A percentile compares a stretch with the other conserved stretches of the same genome.
Evolutionary conservation across 2,113 vertebrate genomes (phyloP).

Genomic region (Malaclemys terrapin): DNA sequence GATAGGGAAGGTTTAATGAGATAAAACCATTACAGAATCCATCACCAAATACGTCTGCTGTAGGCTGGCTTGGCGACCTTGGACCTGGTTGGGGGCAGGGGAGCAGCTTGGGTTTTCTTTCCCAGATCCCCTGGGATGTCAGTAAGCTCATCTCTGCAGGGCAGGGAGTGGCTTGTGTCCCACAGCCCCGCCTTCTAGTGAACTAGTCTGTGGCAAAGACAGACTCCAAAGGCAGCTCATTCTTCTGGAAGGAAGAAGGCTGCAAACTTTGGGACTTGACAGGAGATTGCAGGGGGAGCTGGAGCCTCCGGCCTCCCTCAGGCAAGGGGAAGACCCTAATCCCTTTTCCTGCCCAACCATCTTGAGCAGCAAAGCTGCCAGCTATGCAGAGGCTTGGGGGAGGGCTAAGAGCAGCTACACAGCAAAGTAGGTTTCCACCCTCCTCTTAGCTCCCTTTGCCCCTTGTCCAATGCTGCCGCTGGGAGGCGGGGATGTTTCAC

Average conservation of each 20-base stretch:
- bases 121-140: neutral
- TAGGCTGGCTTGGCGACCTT: no score
- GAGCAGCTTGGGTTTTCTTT: neutral
- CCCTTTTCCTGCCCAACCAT: neutral
- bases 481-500: neutral
- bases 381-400: neutral
- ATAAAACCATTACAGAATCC: neutral
- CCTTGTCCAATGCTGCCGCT: fast-evolving
- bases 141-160: neutral
- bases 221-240: neutral
- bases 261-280: neutral
- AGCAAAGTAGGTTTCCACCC: neutral
- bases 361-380: neutral
- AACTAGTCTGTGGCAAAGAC: neutral
- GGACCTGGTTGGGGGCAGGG: no score
- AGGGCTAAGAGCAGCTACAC: neutral
- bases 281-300: neutral
- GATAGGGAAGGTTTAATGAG: neutral
- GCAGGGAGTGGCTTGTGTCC: neutral
- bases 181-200: neutral
- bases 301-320: neutral
- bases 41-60: neutral
- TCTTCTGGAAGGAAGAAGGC: neutral
- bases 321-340: neutral
- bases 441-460: fast-evolving